Percentiles rank a stretch among this genome's conserved stretches.
phyloP scores from a whole-genome alignment of 2,888 invertebrate species.

The Papilio protenor region DNA sequence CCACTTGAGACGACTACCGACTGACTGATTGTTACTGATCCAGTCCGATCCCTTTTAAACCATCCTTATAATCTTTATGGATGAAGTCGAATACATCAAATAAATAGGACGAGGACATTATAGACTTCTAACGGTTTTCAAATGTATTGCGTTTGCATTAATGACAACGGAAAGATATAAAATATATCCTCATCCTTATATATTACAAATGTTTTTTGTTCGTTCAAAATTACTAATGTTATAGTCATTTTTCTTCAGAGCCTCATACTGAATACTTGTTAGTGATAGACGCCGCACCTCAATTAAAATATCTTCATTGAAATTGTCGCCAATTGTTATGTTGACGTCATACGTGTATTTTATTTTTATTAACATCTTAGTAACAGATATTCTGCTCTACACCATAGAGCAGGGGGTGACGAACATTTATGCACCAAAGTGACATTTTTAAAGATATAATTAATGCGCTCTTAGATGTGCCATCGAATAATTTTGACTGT shows the following conservation, averaged over 20 bases:
- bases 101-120: background rate
- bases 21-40: constrained; percentile 41
- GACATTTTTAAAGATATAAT: no score
- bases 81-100: constrained; percentile 12
- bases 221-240: background rate
- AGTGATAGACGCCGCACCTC: background rate
- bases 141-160: background rate
- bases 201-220: background rate
- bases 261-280: background rate
- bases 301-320: background rate
- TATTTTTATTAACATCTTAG: background rate
- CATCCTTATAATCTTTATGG: constrained; percentile 12
- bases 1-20: constrained; percentile 37
- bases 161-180: background rate
- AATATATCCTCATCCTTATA: background rate
- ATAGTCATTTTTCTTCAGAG: background rate
- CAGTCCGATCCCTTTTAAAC: constrained; percentile 16
- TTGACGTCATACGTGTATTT: background rate
- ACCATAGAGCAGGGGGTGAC: background rate
- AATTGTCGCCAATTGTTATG: background rate
- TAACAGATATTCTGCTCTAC: background rate
- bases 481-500: no score
- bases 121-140: background rate
- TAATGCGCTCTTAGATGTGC: no score
- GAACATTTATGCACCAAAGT: no score